Base-by-base conservation (phyloP, 2,888 invertebrate species). In the Timema cristinae region DNA sequence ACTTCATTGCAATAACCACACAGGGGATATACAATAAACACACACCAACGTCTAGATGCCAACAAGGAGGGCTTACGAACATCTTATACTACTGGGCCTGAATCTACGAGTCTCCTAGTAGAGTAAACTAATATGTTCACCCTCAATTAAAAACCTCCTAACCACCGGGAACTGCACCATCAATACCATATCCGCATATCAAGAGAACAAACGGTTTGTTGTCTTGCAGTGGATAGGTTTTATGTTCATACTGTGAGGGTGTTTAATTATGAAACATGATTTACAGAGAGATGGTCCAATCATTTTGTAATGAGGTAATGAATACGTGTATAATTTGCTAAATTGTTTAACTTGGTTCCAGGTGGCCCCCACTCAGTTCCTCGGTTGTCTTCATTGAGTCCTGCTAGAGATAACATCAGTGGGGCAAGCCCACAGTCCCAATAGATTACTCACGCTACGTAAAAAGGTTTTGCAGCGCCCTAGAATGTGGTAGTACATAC, bases 401-500 rank as follows among this genome's bases (percentile, higher is more conserved):
- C 74, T 47, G 68, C 52, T 13, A 52, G 74, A 69, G 74, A 74
- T 50, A 67, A 56, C 6, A 66, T 15, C 50, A 72, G 69, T 63
- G 67, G 61, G 72, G 68, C 5, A 75, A 82, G 82, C 84, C 84
- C n/a, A 74, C 78, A 67, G 77, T 79, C 74, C 77, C 91, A 78
- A 85, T 92, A 76, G 95, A 95, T 84, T 95, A 95, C 84, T 93
- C 93, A 63, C 90, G 94, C 84, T 95, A 95, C 83, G 93, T 95
- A 74, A 91, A 93, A 82, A 90, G 94, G 81, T 95, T 91, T 82
- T 85, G 89, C 69, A 93, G 91, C 70, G 90, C 93, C 2, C 82
- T 90, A 77, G 94, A 95, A 83, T 95, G 95, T 81, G 93, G 93
- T 15, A 91, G 90, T 73, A 87, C 89, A 52, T 91, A 92, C 82